phyloP scores from a whole-genome alignment of 2,888 invertebrate species.

The Tipula lateralis region DNA sequence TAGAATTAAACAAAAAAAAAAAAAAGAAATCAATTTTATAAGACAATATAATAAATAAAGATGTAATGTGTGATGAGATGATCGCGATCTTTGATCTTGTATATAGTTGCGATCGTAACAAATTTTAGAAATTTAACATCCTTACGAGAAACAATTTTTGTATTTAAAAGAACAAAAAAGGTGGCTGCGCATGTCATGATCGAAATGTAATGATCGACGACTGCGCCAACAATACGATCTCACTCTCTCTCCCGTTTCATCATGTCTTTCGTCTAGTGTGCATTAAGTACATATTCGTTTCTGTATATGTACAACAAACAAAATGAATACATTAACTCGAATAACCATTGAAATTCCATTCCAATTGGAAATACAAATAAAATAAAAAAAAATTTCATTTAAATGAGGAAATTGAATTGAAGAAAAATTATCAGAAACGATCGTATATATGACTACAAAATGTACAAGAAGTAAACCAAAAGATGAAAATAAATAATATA shows the following conservation, averaged over 20 bases:
- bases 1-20: neutral
- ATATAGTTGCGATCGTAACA: neutral
- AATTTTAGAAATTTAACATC: neutral
- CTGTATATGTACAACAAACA: no score
- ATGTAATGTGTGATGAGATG: neutral
- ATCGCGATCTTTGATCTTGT: neutral
- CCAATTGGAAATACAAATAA: neutral
- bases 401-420: constrained; percentile 13
- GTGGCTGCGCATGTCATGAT: neutral
- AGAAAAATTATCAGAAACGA: constrained; percentile 19
- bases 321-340: neutral
- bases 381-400: constrained; percentile 12
- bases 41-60: neutral
- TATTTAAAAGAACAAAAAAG: neutral
- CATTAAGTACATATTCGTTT: neutral
- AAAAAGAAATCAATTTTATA: neutral
- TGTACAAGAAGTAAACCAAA: neutral
- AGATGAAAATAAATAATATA: neutral
- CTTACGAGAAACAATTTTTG: neutral
- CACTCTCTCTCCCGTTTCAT: no score
- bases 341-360: constrained; percentile 19
- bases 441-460: neutral
- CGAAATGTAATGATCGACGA: neutral
- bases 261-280: no score
- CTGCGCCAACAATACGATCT: no score